Percentiles rank a stretch among this genome's conserved stretches.
Conservation (phyloP, 2,113 vertebrate species). For the Porphyrio hochstetteri region DNA sequence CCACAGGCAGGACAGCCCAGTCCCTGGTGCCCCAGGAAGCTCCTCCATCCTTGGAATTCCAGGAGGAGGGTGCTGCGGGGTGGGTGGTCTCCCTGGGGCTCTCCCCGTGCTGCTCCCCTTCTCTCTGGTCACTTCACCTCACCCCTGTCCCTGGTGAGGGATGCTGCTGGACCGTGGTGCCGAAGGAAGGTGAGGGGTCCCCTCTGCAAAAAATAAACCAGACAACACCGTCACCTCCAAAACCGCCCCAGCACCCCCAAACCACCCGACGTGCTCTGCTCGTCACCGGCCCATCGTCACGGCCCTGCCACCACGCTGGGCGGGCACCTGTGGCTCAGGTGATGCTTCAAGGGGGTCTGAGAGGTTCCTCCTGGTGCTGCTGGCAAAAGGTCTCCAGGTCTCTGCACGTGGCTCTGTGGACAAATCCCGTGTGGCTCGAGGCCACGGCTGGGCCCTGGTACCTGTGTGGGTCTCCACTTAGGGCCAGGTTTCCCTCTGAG, state of each 20-base stretch:
- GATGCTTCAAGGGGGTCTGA: not conserved
- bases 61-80: rapidly evolving
- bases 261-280: rapidly evolving
- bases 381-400: not conserved
- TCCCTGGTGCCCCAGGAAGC: rapidly evolving
- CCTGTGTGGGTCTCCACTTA: rapidly evolving
- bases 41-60: not conserved
- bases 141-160: rapidly evolving
- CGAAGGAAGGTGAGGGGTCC: not conserved
- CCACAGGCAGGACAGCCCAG: not conserved
- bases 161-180: rapidly evolving
- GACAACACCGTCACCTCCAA: not conserved
- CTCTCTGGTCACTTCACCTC: rapidly evolving
- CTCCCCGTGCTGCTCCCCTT: not conserved
- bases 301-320: rapidly evolving
- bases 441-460: not conserved
- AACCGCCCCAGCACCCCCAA: not conserved
- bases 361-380: not conserved
- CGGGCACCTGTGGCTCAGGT: not conserved
- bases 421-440: not conserved
- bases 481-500: not conserved
- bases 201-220: not conserved
- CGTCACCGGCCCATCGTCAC: not conserved
- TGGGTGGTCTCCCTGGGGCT: rapidly evolving
- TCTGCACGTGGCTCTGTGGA: rapidly evolving